A percentile compares a stretch with the other conserved stretches of the same genome.
Evolutionary conservation across 2,888 invertebrate genomes (phyloP).

Genomic region (Xestia rhomboidea): DNA sequence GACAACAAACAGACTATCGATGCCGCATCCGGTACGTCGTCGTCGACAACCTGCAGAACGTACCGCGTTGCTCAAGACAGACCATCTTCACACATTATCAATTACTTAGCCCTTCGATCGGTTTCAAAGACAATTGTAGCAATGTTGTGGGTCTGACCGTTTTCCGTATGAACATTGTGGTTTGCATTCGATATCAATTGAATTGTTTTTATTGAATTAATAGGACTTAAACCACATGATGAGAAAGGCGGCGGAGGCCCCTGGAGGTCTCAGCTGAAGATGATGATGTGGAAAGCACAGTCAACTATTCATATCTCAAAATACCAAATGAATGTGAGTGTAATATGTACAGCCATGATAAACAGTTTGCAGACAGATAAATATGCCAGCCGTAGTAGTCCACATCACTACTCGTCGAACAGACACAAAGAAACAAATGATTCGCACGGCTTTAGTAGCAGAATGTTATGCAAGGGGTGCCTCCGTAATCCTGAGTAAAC

Average conservation of each 20-base stretch:
- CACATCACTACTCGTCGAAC: background rate
- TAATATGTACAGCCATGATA: background rate
- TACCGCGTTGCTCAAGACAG: background rate
- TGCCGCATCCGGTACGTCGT: background rate
- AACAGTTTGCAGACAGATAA: background rate
- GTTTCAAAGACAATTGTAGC: background rate
- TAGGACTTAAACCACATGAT: background rate
- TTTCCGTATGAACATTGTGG: background rate
- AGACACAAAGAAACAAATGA: background rate
- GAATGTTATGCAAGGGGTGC: conserved; percentile 10
- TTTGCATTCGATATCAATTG: background rate
- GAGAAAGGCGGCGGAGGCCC: background rate
- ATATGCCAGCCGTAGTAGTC: no score
- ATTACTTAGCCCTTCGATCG: background rate
- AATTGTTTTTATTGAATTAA: background rate
- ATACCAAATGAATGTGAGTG: background rate
- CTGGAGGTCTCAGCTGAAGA: background rate
- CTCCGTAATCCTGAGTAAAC: background rate
- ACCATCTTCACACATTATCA: background rate
- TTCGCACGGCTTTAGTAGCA: background rate
- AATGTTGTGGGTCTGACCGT: background rate
- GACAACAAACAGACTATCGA: background rate
- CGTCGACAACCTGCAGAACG: background rate
- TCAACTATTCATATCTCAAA: background rate
- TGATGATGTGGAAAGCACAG: background rate